These are phyloP conservation scores for Anguilla pacifica DNA, from an alignment of 2,797 vertebrate species.

Conservation along the genomic window DNA sequence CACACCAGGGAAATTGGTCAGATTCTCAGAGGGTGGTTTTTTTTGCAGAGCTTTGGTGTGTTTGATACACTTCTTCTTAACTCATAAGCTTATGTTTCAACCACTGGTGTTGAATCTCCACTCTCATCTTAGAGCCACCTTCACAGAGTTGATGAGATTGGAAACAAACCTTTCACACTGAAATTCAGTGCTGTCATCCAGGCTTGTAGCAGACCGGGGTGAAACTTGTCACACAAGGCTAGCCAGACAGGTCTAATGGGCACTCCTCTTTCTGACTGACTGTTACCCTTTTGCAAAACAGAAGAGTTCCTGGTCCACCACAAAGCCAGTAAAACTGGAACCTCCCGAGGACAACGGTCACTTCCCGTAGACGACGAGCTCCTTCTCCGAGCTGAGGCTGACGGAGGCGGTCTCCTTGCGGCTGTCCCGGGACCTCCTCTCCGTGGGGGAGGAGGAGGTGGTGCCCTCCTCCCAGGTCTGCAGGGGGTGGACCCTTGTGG, in stretches of 20 bases:
- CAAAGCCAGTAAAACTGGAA: background rate
- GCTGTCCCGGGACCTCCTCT: slow-evolving; percentile 75
- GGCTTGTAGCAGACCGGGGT: background rate
- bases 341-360: background rate
- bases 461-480: slow-evolving; percentile 79
- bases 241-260: background rate
- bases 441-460: slow-evolving; percentile 75
- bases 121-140: background rate
- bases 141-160: background rate
- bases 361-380: slow-evolving; percentile 67
- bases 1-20: background rate
- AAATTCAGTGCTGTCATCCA: background rate
- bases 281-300: background rate
- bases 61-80: background rate
- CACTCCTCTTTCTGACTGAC: background rate
- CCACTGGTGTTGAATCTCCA: background rate
- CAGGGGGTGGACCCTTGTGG: slow-evolving; percentile 70
- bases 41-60: background rate
- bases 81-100: background rate
- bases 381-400: slow-evolving; percentile 77
- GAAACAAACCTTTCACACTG: background rate
- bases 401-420: slow-evolving; percentile 77
- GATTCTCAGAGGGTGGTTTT: background rate
- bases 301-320: background rate
- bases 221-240: background rate